Conservation (phyloP, 2,888 invertebrate species). For the Ormyrus labotus region DNA sequence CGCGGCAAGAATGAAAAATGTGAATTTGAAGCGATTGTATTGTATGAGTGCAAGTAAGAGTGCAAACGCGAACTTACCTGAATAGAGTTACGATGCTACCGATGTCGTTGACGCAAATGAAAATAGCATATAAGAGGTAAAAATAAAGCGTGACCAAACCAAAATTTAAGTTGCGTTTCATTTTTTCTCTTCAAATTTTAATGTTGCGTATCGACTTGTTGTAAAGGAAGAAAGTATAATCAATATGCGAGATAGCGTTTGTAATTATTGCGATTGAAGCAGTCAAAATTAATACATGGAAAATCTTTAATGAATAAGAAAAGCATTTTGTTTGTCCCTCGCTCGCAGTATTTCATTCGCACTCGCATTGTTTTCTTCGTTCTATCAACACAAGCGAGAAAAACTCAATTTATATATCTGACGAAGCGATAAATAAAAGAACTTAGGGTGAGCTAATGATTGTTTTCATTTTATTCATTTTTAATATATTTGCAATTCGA, state of each 20-base stretch:
- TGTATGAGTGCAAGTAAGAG: conserved; percentile 21
- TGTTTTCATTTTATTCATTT: background rate
- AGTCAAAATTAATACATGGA: conserved; percentile 5
- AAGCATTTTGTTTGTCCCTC: conserved; percentile 29
- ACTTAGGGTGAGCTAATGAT: too few species aligned
- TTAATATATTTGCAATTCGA: too few species aligned
- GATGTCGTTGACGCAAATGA: conserved; percentile 38
- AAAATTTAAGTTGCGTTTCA: conserved; percentile 47
- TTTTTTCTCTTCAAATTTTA: conserved; percentile 45
- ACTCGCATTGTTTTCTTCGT: conserved; percentile 44
- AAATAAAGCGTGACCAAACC: conserved; percentile 35
- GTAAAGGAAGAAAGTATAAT: conserved; percentile 45
- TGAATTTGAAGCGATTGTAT: conserved; percentile 14
- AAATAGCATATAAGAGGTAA: background rate
- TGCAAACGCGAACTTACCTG: conserved; percentile 54
- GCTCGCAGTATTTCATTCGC: conserved; percentile 32
- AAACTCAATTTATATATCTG: conserved; percentile 44
- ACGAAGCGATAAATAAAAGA: conserved; percentile 1
- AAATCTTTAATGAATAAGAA: conserved; percentile 27
- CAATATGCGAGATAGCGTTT: conserved; percentile 27
- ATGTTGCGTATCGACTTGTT: conserved; percentile 36
- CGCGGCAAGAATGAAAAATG: conserved; percentile 52
- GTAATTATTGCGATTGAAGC: conserved; percentile 23
- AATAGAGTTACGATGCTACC: conserved; percentile 54
- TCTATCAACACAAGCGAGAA: conserved; percentile 38